Evolutionary conservation across 2,113 vertebrate genomes (phyloP), one percentile per base, ranked within the genome.

Genomic region (Otocyon megalotis): DNA sequence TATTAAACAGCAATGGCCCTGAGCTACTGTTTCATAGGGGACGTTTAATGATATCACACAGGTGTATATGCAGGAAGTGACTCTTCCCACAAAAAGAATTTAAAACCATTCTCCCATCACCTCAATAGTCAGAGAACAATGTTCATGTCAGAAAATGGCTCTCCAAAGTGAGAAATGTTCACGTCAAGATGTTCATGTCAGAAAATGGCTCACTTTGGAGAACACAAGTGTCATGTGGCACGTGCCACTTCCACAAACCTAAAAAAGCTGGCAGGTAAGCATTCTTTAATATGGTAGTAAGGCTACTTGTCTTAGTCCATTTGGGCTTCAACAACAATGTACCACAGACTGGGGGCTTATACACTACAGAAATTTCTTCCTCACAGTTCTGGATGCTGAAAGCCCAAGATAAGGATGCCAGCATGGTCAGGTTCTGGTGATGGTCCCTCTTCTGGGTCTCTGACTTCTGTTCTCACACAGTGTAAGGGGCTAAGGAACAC

Each of bases 291-390:
- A 54, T 0, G 53, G 53, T 35, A 10, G 16, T 79, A 93, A 95
- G 48, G 43, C 50, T 90, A 65, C 30, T 85, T 90, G 5, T 58
- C 60, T 82, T 88, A 56, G 20, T 56, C 32, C 65, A 35, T 35
- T 24, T 48, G 76, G 43, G 48, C n/a, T 92, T 30, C 48, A 48
- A 58, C 56, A 74, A 88, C 50, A 79, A 77, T 91, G 92, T 54
- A 87, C 43, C 72, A 87, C 53, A n/a, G 43, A 72, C 43, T 63
- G 72, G 54, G 43, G 32, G 56, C 54, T 80, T 62, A 43, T 26
- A 93, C 93, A 84, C 37, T 77, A 96, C 32, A 77, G 58, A 88
- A 96, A 76, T 37, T 56, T 76, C n/a, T 88, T 79, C 81, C 30
- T 93, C 62, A 83, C 58, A 60, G 69, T 84, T 83, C 28, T 37